phyloP scores from a whole-genome alignment of 2,888 invertebrate species.

The Cataglyphis cursor region DNA sequence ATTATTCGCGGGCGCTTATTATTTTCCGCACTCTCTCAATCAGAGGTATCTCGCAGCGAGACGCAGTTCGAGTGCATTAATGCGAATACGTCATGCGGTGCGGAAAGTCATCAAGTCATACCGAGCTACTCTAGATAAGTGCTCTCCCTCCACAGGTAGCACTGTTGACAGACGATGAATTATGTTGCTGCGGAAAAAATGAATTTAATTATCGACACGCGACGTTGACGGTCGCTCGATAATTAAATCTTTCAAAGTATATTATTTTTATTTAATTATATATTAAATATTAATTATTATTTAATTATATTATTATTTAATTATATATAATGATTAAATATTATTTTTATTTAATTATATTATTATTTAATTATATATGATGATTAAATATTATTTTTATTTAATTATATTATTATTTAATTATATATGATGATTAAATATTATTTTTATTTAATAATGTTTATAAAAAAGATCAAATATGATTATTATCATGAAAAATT shows the following conservation, averaged over 20 bases:
- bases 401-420: too few relatives aligned
- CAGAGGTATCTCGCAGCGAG: conserved; percentile 30
- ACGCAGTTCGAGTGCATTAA: conserved; percentile 66
- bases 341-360: too few relatives aligned
- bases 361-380: too few relatives aligned
- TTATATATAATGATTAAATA: too few relatives aligned
- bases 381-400: too few relatives aligned
- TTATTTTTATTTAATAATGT: neutral
- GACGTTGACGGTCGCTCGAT: conserved; percentile 33
- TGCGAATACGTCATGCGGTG: conserved; percentile 73
- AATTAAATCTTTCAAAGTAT: conserved; percentile 48
- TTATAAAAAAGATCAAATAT: neutral
- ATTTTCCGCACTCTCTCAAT: conserved; percentile 8
- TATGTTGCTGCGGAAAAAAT: conserved; percentile 58
- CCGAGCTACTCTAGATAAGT: conserved; percentile 44
- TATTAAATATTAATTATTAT: too few relatives aligned
- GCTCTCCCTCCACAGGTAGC: conserved; percentile 61
- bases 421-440: neutral
- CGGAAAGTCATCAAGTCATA: conserved; percentile 63
- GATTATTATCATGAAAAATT: neutral
- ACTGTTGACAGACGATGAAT: conserved; percentile 65
- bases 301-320: too few relatives aligned
- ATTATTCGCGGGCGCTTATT: conserved; percentile 28
- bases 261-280: too few relatives aligned
- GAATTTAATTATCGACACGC: neutral